A percentile compares a stretch with the other conserved stretches of the same genome.
Evolutionary conservation across 2,888 invertebrate species (phyloP).

Genomic region (Salticus scenicus): DNA sequence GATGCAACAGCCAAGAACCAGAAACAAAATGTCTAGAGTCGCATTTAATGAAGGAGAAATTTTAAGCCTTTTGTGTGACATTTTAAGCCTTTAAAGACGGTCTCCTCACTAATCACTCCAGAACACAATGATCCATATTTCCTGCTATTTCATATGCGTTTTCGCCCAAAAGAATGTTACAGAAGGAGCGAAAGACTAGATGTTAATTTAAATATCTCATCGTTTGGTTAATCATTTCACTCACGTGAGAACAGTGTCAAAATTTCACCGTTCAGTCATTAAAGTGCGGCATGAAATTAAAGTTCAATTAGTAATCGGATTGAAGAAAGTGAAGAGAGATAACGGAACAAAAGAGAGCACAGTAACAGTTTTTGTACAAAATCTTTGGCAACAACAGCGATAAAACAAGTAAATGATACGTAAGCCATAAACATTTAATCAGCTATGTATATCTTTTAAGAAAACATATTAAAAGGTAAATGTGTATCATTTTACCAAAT

Average conservation of each 20-base stretch:
- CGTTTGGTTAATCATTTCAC: background rate
- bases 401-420: too few species aligned
- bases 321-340: background rate
- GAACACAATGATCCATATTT: conserved; percentile 66
- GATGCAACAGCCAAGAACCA: background rate
- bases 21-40: conserved; percentile 4
- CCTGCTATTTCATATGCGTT: conserved; percentile 45
- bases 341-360: background rate
- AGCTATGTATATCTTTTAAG: too few species aligned
- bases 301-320: conserved; percentile 60
- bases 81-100: conserved; percentile 38
- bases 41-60: conserved; percentile 53
- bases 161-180: background rate
- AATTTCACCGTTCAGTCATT: conserved; percentile 33
- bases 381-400: too few species aligned
- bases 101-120: conserved; percentile 48
- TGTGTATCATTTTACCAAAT: too few species aligned
- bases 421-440: too few species aligned
- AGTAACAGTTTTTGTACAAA: too few species aligned
- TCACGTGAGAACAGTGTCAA: background rate
- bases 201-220: conserved; percentile 12
- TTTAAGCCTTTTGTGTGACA: conserved; percentile 60
- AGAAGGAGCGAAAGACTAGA: background rate
- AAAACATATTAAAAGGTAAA: too few species aligned
- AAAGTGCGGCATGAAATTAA: conserved; percentile 51